These are phyloP conservation scores for Drosophila parthenogenetica DNA, from an alignment of 2,888 invertebrate genomes.

Conservation along the genomic window DNA sequence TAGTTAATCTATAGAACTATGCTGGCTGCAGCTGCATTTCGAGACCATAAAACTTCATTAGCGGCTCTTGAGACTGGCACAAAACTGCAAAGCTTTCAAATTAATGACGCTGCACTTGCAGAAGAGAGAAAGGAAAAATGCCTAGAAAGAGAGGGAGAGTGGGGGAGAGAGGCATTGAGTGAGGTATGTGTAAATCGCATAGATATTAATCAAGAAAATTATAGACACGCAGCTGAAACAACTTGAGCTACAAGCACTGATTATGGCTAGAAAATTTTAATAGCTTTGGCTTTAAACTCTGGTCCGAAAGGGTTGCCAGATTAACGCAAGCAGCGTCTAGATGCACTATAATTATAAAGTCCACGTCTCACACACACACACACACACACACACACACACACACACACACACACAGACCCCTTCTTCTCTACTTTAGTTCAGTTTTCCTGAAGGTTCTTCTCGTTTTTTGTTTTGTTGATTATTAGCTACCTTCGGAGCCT, in stretches of 20 bases:
- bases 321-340: slow-evolving; percentile 56
- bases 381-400: no score
- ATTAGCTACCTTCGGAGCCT: slow-evolving; percentile 70
- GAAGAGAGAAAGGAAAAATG: background rate
- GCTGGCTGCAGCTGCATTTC: slow-evolving; percentile 57
- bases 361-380: background rate
- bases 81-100: slow-evolving; percentile 65
- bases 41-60: slow-evolving; percentile 76
- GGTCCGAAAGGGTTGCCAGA: slow-evolving; percentile 65
- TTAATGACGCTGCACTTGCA: slow-evolving; percentile 62
- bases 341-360: slow-evolving; percentile 58
- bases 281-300: slow-evolving; percentile 73
- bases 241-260: slow-evolving; percentile 50
- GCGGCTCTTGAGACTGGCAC: slow-evolving; percentile 37
- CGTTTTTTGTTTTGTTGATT: slow-evolving; percentile 57
- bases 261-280: slow-evolving; percentile 76
- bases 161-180: background rate
- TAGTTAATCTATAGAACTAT: slow-evolving; percentile 27
- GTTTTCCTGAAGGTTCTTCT: slow-evolving; percentile 20
- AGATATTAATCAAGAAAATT: slow-evolving; percentile 79
- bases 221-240: slow-evolving; percentile 54
- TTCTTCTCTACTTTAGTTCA: slow-evolving; percentile 12
- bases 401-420: no score
- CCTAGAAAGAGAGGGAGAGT: background rate
- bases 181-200: slow-evolving; percentile 68